Conservation (phyloP, 2,888 invertebrate genomes). For the Rhaphigaster nebulosa region DNA sequence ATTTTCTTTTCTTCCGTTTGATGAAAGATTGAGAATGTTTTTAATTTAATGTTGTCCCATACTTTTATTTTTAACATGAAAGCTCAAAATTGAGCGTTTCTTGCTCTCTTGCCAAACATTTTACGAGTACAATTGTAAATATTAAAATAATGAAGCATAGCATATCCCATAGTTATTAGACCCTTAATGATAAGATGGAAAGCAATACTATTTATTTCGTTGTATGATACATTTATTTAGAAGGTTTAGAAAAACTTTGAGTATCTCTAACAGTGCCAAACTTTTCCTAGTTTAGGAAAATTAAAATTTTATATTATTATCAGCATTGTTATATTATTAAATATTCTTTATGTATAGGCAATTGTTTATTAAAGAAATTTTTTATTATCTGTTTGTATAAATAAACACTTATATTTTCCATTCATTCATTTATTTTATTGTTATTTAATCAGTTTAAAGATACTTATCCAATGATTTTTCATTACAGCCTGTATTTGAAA, state of each 20-base stretch:
- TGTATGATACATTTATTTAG: slow-evolving; percentile 43
- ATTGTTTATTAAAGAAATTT: slow-evolving; percentile 39
- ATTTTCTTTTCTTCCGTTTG: background rate
- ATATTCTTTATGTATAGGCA: slow-evolving; percentile 39
- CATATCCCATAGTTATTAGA: slow-evolving; percentile 9
- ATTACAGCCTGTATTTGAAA: background rate
- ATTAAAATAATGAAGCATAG: slow-evolving; percentile 29
- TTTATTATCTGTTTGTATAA: slow-evolving; percentile 46
- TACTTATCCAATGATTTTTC: background rate
- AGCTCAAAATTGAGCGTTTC: slow-evolving; percentile 37
- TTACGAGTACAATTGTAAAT: slow-evolving; percentile 55
- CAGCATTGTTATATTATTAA: slow-evolving; percentile 43
- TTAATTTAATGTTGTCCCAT: background rate
- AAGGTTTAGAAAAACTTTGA: slow-evolving; percentile 24
- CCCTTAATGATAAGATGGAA: slow-evolving; percentile 43
- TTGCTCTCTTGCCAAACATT: slow-evolving; percentile 56
- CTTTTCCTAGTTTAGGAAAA: slow-evolving; percentile 25
- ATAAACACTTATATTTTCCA: slow-evolving; percentile 19
- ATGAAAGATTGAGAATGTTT: background rate
- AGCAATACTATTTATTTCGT: slow-evolving; percentile 51
- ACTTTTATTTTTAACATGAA: background rate
- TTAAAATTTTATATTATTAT: slow-evolving; percentile 45
- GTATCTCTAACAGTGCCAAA: slow-evolving; percentile 59
- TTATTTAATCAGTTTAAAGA: background rate
- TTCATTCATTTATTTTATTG: background rate